Evolutionary conservation across 37 sponge, comb jelly and placozoan species (phyloP).

Genomic region (Dysidea cf. avara): DNA sequence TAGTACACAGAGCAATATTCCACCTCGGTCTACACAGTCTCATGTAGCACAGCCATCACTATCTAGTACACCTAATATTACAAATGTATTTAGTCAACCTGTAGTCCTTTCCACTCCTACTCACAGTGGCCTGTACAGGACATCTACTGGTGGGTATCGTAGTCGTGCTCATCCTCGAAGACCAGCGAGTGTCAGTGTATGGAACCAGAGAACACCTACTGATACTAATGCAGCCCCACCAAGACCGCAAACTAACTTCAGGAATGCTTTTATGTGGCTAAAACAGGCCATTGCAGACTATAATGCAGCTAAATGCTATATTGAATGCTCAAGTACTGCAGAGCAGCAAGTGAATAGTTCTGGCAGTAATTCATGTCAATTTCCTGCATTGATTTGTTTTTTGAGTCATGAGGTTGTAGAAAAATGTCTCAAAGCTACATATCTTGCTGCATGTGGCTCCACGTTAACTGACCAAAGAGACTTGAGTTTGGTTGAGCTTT

Average conservation of each 20-base stretch:
- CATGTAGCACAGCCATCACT: too few relatives aligned
- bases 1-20: too few relatives aligned
- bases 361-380: constrained; percentile 16
- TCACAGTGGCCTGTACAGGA: too few relatives aligned
- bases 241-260: neutral
- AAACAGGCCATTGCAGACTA: constrained; percentile 50
- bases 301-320: constrained; percentile 20
- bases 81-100: too few relatives aligned
- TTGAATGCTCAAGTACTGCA: neutral
- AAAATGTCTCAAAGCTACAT: constrained; percentile 62
- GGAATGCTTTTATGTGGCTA: constrained; percentile 32
- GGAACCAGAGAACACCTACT: too few relatives aligned
- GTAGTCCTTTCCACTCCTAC: too few relatives aligned
- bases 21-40: too few relatives aligned
- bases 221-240: neutral
- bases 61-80: too few relatives aligned
- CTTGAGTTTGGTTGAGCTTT: constrained; percentile 23
- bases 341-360: neutral
- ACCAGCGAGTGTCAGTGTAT: too few relatives aligned
- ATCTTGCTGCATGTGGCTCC: constrained; percentile 51
- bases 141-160: too few relatives aligned
- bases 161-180: too few relatives aligned
- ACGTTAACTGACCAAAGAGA: neutral
- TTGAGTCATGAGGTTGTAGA: constrained; percentile 68
- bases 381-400: constrained; percentile 71